Evolutionary conservation across 2,888 invertebrate genomes (phyloP).

Genomic region (Patella pellucida): DNA sequence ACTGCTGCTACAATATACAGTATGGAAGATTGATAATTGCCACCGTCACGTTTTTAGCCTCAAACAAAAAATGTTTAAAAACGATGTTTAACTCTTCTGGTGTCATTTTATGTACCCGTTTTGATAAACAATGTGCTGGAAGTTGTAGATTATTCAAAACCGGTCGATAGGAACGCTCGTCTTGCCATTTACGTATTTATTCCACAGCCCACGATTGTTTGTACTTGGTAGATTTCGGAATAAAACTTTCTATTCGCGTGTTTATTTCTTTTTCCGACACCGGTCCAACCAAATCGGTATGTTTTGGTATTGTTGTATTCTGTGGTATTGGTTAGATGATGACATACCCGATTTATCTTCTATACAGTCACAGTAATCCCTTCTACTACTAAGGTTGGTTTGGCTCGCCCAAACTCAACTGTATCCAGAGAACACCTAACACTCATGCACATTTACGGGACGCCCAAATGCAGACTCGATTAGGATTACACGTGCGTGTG

Average conservation of each 20-base stretch:
- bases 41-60: background rate
- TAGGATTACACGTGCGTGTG: too few species aligned
- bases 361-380: too few species aligned
- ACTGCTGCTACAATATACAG: slow-evolving; percentile 11
- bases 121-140: background rate
- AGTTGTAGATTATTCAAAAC: background rate
- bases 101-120: background rate
- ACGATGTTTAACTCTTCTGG: background rate
- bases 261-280: background rate
- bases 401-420: too few species aligned
- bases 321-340: background rate
- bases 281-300: background rate
- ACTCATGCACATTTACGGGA: too few species aligned
- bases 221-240: background rate
- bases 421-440: too few species aligned
- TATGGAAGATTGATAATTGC: background rate
- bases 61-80: background rate
- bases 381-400: too few species aligned
- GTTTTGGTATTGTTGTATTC: background rate
- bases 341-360: too few species aligned
- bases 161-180: background rate
- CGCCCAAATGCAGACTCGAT: too few species aligned
- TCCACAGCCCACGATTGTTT: background rate
- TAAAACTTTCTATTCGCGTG: background rate
- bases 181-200: background rate